phyloP scores from a whole-genome alignment of 2,888 invertebrate genomes.

The Lottia scabra region DNA sequence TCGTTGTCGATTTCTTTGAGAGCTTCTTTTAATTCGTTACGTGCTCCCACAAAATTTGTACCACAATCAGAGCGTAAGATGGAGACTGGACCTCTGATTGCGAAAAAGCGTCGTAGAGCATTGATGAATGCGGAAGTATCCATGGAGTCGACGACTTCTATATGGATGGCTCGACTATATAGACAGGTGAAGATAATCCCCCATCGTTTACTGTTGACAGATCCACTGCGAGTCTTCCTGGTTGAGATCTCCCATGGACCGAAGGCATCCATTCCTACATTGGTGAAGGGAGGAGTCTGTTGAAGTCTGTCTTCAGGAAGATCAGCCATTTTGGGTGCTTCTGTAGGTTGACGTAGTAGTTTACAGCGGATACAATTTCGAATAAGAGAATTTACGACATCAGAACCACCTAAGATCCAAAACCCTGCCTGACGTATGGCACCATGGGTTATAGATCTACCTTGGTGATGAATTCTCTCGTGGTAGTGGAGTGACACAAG shows the following conservation, averaged over 20 bases:
- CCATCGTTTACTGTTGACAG: slow-evolving; percentile 3
- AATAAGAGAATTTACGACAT: background rate
- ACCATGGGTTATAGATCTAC: slow-evolving; percentile 6
- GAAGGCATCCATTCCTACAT: no score
- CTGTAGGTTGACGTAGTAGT: background rate
- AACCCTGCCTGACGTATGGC: slow-evolving; percentile 1
- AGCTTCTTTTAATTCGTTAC: background rate
- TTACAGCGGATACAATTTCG: background rate
- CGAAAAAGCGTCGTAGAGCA: slow-evolving; percentile 10
- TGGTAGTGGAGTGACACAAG: slow-evolving; percentile 2
- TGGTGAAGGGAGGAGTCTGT: slow-evolving; percentile 1
- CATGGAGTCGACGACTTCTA: slow-evolving; percentile 12
- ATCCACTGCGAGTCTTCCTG: background rate
- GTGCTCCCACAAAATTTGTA: slow-evolving; percentile 18
- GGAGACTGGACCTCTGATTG: slow-evolving; percentile 3
- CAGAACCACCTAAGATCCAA: slow-evolving; percentile 8
- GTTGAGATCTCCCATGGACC: background rate
- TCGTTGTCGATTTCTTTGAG: background rate
- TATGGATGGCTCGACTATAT: slow-evolving; percentile 11
- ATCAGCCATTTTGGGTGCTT: background rate
- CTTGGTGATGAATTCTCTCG: background rate
- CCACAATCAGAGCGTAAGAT: slow-evolving; percentile 6
- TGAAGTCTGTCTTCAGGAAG: slow-evolving; percentile 6
- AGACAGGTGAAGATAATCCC: slow-evolving; percentile 13
- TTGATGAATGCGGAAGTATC: slow-evolving; percentile 11